Evolutionary conservation across 2,113 vertebrate genomes (phyloP), one percentile per base, ranked within the genome.

Genomic region (Tupaia tana): DNA sequence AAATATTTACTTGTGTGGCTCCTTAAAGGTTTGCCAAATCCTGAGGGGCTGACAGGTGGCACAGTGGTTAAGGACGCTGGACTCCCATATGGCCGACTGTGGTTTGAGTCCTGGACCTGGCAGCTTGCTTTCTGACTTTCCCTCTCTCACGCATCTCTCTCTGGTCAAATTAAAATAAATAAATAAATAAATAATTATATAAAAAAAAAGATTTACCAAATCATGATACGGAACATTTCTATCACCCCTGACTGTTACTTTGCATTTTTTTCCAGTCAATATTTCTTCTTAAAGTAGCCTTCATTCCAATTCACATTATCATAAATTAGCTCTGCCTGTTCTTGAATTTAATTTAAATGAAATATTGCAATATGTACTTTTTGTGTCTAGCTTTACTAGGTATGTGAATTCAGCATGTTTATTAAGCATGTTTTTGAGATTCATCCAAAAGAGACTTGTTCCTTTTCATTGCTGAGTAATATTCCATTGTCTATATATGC

Each of bases 341-440:
- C 34, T 89, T 90, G 24, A 75, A 29, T 96, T 90, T 90, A 67
- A 87, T 73, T 88, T 87, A 93, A 90, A 87, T n/a, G 27, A 12
- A 43, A 54, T 64, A 83, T 69, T 43, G 75, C 6, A 34, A 2
- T 29, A 59, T 77, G 22, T 54, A 66, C 11, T 82, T n/a, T 90
- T 93, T 66, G 4, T 89, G 20, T 69, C 52, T 75, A 81, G 67
- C 29, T 92, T 86, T 58, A 43, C 43, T 43, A 43, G 43, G 43
- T 43, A 43, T 43, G 43, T 43, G 43, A 43, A 43, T 43, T 43
- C 43, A 43, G 43, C 43, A 43, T 43, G 54, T 75, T 96, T 75
- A 61, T 69, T 92, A 19, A 31, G 24, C 10, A 75, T 15, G 4
- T 78, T 82, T 90, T 34, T 71, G 31, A 78, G 70, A 82, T 66